These are phyloP conservation scores for Cyclargus thomasi DNA, from an alignment of 1,140 invertebrate genomes.

Conservation along the genomic window DNA sequence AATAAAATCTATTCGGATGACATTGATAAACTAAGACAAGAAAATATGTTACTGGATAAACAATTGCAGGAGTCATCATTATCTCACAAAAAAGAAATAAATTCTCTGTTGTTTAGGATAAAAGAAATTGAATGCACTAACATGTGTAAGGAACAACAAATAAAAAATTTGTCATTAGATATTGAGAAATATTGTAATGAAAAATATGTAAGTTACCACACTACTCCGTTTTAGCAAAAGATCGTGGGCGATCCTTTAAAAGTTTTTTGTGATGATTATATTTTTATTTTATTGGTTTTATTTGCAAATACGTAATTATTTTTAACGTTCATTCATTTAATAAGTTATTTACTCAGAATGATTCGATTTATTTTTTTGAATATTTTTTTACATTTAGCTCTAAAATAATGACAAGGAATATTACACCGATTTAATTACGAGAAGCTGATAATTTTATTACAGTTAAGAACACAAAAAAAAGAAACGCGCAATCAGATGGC, in stretches of 20 bases:
- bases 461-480: background rate
- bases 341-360: too few relatives aligned
- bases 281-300: too few relatives aligned
- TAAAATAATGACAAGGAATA: too few relatives aligned
- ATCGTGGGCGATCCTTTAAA: too few relatives aligned
- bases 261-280: too few relatives aligned
- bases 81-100: conserved; percentile 59
- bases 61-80: conserved; percentile 49
- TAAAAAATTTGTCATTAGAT: conserved; percentile 54
- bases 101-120: conserved; percentile 51
- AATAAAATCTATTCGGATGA: conserved; percentile 49
- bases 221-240: background rate
- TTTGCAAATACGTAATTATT: too few relatives aligned
- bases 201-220: conserved; percentile 33
- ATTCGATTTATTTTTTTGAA: too few relatives aligned
- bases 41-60: conserved; percentile 53
- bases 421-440: too few relatives aligned
- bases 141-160: conserved; percentile 65
- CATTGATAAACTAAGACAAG: conserved; percentile 46
- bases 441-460: background rate
- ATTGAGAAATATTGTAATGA: conserved; percentile 52
- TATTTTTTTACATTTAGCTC: too few relatives aligned
- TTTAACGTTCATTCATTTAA: too few relatives aligned
- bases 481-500: conserved; percentile 50
- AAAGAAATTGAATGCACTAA: conserved; percentile 62